Evolutionary conservation across 2,113 vertebrate genomes (phyloP), one percentile per base, ranked within the genome.

Genomic region (Laterallus jamaicensis): DNA sequence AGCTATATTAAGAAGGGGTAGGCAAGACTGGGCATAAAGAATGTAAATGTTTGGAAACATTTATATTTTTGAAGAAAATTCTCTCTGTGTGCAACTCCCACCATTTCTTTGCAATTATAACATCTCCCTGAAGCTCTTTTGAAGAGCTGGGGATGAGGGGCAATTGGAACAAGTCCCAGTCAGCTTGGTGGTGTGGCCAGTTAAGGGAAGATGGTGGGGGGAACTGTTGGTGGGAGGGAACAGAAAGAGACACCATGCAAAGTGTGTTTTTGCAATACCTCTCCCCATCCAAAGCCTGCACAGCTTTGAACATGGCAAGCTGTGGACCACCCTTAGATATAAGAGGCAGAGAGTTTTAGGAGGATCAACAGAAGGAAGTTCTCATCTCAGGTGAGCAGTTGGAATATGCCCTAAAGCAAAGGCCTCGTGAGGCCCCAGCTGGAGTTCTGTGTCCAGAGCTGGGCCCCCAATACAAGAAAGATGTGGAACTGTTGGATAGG

Each of bases 351-450:
- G 76, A 70, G 6, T 39, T 92, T 78, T 75, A 32, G 84, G 81
- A 56, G 4, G 44, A 22, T 10, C 2, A 6, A 54, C 67, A 59
- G 32, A 62, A 75, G 11, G 47, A 79, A 62, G 62, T 50, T 69
- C 32, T 89, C 62, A 64, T 52, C 62, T 70, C 62, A 62, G 37
- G 66, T 47, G 86, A 83, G 16, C 6, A 11, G 25, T 2, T 90
- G 58, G 74, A 84, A 92, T 84, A 75, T 62, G 25, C 47, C 82
- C 73, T 50, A 50, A 89, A 92, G 71, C 58, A 52, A 86, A 82
- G 25, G 35, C 35, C 35, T 35, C 35, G 7, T 35, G 35, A 35
- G 35, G 35, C 35, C 35, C 35, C 35, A 35, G 7, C 35, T 35
- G 35, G 35, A 35, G 35, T 35, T 7, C 35, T 35, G 35, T 35